phyloP scores from a whole-genome alignment of 2,797 vertebrate genomes.

The Liasis olivaceus region DNA sequence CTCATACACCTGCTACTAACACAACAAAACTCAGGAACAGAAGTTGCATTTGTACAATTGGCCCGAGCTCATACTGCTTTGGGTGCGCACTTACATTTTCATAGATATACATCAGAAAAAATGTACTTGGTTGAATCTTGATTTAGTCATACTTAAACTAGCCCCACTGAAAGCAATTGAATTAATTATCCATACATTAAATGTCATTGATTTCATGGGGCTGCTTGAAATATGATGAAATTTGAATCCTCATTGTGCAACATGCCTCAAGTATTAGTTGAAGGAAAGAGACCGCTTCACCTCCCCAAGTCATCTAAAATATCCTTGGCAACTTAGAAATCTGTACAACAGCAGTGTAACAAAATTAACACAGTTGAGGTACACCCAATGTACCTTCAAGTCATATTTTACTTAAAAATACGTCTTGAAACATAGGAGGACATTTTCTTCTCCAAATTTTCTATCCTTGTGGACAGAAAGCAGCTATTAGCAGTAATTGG shows the following conservation, averaged over 20 bases:
- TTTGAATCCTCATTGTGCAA: background rate
- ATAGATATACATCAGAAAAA: background rate
- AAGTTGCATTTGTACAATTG: background rate
- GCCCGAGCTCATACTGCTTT: background rate
- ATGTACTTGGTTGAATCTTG: background rate
- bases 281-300: background rate
- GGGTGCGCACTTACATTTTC: background rate
- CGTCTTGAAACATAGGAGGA: constrained; percentile 10
- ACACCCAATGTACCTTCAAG: background rate
- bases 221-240: background rate
- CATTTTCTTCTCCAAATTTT: constrained; percentile 32
- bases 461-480: constrained; percentile 36
- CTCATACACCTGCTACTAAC: background rate
- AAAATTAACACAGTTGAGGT: background rate
- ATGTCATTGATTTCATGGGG: background rate
- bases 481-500: constrained; percentile 25
- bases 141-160: background rate
- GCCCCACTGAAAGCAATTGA: background rate
- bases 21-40: background rate
- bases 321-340: background rate
- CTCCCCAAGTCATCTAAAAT: background rate
- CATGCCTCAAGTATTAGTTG: background rate
- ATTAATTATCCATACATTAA: background rate
- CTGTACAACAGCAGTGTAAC: background rate
- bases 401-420: background rate